Percentiles rank a stretch among this genome's conserved stretches.
Evolutionary conservation across 2,113 vertebrate genomes (phyloP).

Genomic region (Osmerus mordax): DNA sequence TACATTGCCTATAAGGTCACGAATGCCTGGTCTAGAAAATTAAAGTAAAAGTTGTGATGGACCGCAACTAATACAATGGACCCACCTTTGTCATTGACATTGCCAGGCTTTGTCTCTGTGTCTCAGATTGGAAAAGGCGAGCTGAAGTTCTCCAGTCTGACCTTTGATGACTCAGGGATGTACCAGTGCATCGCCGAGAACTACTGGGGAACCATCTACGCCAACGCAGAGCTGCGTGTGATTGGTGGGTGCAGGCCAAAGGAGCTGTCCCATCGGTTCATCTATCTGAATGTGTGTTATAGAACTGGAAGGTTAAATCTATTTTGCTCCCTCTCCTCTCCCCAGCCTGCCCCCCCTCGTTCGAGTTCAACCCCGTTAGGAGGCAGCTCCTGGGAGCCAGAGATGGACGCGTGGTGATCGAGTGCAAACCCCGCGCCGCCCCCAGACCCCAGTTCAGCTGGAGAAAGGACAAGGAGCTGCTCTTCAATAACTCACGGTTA

Average conservation of each 20-base stretch:
- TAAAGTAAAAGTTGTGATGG: no score
- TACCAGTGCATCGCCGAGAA: slow-evolving; percentile 98
- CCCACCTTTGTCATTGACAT: neutral
- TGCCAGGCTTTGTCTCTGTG: slow-evolving; percentile 20
- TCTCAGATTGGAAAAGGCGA: slow-evolving; percentile 89
- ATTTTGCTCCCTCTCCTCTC: neutral
- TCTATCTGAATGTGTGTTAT: neutral
- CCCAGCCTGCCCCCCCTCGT: slow-evolving; percentile 88
- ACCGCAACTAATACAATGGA: no score
- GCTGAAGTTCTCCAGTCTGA: slow-evolving; percentile 85
- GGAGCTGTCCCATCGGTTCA: neutral
- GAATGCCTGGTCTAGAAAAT: no score
- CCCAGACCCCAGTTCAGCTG: slow-evolving; percentile 90
- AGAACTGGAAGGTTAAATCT: neutral
- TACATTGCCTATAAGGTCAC: no score
- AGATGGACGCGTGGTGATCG: slow-evolving; percentile 87
- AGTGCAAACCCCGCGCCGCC: slow-evolving; percentile 93
- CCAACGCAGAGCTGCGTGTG: slow-evolving; percentile 94
- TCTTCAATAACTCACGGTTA: slow-evolving; percentile 87
- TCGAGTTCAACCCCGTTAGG: slow-evolving; percentile 92
- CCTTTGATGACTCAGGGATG: slow-evolving; percentile 91
- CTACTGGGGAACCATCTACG: slow-evolving; percentile 86
- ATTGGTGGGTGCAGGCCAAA: slow-evolving; percentile 77
- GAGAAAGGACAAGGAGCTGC: slow-evolving; percentile 90
- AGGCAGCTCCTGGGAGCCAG: slow-evolving; percentile 87